phyloP scores from a whole-genome alignment of 2,797 vertebrate genomes.

The Ctenopoma kingsleyae region DNA sequence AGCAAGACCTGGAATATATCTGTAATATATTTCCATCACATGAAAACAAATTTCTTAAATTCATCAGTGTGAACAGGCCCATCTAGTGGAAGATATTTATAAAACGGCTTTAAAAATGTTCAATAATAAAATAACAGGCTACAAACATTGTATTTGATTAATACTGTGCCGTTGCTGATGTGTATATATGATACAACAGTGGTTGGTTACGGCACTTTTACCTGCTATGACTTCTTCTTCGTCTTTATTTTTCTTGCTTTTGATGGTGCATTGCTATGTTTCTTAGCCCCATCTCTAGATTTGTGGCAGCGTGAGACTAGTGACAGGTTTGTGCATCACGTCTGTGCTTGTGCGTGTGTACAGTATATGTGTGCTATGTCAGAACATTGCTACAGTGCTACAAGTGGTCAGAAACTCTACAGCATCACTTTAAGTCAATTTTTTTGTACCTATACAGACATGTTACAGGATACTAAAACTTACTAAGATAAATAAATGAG shows the following conservation, averaged over 20 bases:
- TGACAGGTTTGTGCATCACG: no score
- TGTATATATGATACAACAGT: not conserved
- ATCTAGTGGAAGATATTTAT: conserved; percentile 64
- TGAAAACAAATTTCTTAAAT: conserved; percentile 9
- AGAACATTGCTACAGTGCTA: no score
- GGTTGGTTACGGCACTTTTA: no score
- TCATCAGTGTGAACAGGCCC: conserved; percentile 48
- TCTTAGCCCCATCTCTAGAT: not conserved
- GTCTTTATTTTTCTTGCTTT: not conserved
- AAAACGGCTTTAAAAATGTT: not conserved
- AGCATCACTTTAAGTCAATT: not conserved
- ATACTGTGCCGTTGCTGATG: not conserved
- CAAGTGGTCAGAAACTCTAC: not conserved
- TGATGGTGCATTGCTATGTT: not conserved
- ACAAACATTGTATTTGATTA: no score
- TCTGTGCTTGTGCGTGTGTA: no score
- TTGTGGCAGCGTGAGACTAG: no score
- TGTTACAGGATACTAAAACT: not conserved
- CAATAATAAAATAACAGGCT: not conserved
- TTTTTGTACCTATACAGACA: not conserved
- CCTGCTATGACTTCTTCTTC: no score
- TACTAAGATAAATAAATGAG: no score
- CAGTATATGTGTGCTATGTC: no score
- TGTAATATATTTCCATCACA: conserved; percentile 7
- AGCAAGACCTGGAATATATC: not conserved